Conservation (phyloP, 2,797 vertebrate species). For the Fundulus diaphanus region DNA sequence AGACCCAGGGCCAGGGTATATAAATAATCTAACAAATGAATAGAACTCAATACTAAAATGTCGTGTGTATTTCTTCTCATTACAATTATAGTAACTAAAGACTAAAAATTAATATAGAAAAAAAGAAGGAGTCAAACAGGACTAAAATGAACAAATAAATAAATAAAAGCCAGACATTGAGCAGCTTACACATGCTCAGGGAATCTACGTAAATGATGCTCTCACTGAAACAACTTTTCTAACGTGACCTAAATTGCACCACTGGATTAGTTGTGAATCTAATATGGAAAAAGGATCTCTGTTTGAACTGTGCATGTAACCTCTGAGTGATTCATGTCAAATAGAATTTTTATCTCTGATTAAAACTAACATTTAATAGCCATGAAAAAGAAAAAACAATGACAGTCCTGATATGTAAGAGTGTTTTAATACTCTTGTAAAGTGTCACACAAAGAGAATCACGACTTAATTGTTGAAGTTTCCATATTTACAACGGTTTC, state of each 20-base stretch:
- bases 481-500: conserved; percentile 52
- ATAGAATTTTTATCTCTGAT: conserved; percentile 56
- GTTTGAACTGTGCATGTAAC: conserved; percentile 17
- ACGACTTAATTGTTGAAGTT: conserved; percentile 34
- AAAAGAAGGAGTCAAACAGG: background rate
- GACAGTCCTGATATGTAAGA: conserved; percentile 26
- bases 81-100: background rate
- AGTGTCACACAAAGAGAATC: conserved; percentile 52
- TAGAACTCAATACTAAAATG: background rate
- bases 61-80: background rate
- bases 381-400: background rate
- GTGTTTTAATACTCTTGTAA: conserved; percentile 58
- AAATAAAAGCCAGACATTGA: background rate
- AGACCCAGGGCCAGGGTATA: no score
- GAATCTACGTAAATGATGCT: conserved; percentile 3
- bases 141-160: background rate
- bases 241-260: conserved; percentile 39
- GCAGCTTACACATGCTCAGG: background rate
- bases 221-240: conserved; percentile 32
- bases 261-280: conserved; percentile 65
- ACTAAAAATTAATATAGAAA: background rate
- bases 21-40: background rate
- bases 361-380: conserved; percentile 37
- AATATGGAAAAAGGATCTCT: conserved; percentile 48
- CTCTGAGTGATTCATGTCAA: conserved; percentile 15